These are phyloP conservation scores for Ectemnius lituratus DNA, from an alignment of 2,888 invertebrate genomes.

Conservation along the genomic window DNA sequence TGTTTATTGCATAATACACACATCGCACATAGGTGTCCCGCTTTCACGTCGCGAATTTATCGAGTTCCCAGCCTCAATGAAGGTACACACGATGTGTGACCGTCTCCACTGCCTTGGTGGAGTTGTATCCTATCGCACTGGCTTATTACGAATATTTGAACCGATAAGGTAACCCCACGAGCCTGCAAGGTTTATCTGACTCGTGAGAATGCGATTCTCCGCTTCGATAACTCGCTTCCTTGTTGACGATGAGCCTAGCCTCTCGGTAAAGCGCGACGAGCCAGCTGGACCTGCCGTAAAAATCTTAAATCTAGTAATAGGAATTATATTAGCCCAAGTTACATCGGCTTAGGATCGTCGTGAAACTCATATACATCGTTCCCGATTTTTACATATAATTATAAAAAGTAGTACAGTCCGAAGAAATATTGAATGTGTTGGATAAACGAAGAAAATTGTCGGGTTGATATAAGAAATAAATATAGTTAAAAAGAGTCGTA, in stretches of 20 bases:
- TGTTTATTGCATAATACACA: conserved; percentile 77
- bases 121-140: conserved; percentile 13
- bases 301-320: conserved; percentile 64
- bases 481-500: no score
- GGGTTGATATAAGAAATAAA: no score
- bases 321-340: conserved; percentile 7
- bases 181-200: background rate
- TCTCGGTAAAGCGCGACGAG: conserved; percentile 44
- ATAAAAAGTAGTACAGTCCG: no score
- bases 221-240: conserved; percentile 3
- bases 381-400: no score
- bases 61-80: background rate
- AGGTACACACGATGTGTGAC: background rate
- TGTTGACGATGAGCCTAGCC: background rate
- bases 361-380: background rate
- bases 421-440: no score
- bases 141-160: background rate
- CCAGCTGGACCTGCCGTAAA: conserved; percentile 63
- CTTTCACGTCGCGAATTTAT: conserved; percentile 53
- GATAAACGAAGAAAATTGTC: no score
- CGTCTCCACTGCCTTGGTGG: background rate
- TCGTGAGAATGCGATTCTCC: conserved; percentile 14
- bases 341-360: conserved; percentile 1
- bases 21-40: conserved; percentile 66
- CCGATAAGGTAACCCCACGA: background rate